phyloP scores from a whole-genome alignment of 1,140 invertebrate species.

The Drosophila eugracilis region DNA sequence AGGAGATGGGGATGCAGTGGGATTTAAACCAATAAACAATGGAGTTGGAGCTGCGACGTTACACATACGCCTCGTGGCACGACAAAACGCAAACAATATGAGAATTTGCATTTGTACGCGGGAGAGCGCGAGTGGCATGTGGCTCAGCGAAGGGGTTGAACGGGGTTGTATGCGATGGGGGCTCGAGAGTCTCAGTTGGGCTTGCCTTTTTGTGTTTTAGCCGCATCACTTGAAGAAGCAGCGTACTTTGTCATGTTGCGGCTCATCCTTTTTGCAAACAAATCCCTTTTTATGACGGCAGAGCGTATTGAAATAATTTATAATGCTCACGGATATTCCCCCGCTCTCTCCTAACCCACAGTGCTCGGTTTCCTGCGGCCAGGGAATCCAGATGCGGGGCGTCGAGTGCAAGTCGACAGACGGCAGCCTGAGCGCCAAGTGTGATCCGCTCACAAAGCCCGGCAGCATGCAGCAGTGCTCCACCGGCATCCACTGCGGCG shows the following conservation, averaged over 20 bases:
- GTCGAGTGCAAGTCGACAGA: constrained; percentile 90
- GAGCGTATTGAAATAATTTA: constrained; percentile 78
- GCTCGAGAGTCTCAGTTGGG: not conserved
- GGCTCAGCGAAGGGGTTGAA: not conserved
- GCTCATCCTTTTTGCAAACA: constrained; percentile 64
- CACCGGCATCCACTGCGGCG: constrained; percentile 88
- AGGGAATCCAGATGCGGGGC: constrained; percentile 91
- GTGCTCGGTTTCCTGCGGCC: constrained; percentile 95
- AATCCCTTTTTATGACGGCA: constrained; percentile 58
- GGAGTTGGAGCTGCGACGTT: constrained; percentile 27
- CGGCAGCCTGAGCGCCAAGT: constrained; percentile 85
- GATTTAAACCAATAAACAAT: constrained; percentile 52
- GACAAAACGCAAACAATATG: constrained; percentile 56
- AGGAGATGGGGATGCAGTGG: not conserved
- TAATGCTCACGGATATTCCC: constrained; percentile 51
- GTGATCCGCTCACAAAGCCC: constrained; percentile 87
- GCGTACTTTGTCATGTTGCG: constrained; percentile 52
- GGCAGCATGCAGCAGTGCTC: constrained; percentile 88
- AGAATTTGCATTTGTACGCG: constrained; percentile 69
- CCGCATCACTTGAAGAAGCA: constrained; percentile 21
- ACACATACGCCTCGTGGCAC: constrained; percentile 60
- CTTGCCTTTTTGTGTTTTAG: constrained; percentile 24
- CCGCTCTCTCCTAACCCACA: constrained; percentile 77
- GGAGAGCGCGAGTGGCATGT: not conserved
- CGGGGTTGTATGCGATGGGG: not conserved